These are phyloP conservation scores for Elachura formosa DNA, from an alignment of 2,113 vertebrate species.

Conservation along the genomic window DNA sequence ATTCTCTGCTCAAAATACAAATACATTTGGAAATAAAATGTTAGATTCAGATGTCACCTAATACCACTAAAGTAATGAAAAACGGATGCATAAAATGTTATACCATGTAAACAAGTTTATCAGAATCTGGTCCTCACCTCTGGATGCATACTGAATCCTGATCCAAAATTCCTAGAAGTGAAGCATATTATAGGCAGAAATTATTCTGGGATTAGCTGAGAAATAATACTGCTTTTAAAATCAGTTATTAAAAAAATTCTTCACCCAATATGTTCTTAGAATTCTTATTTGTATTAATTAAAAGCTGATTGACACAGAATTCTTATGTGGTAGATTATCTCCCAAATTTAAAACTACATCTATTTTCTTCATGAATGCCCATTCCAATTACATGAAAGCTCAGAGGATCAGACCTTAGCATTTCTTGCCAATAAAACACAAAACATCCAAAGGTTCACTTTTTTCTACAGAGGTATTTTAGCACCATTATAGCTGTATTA, in stretches of 20 bases:
- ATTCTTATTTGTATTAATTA: background rate
- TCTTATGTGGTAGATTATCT: background rate
- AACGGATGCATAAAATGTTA: background rate
- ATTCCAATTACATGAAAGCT: background rate
- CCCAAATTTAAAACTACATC: background rate
- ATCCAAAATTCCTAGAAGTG: background rate
- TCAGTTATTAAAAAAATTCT: background rate
- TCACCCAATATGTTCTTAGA: background rate
- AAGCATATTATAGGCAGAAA: background rate
- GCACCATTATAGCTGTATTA: background rate
- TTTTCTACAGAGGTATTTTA: background rate
- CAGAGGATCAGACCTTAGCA: background rate
- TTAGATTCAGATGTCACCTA: background rate
- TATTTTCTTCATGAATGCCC: background rate
- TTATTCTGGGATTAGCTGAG: background rate
- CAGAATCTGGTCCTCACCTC: background rate
- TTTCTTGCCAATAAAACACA: background rate
- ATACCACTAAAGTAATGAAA: background rate
- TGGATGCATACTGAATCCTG: background rate
- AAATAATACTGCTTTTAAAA: constrained; percentile 33
- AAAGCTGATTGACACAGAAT: background rate
- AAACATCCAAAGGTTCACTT: background rate
- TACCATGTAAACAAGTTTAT: background rate
- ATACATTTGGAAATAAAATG: background rate
- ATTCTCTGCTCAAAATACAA: background rate